Conservation (phyloP, 2,113 vertebrate species). For the Cynopterus brachyotis region DNA sequence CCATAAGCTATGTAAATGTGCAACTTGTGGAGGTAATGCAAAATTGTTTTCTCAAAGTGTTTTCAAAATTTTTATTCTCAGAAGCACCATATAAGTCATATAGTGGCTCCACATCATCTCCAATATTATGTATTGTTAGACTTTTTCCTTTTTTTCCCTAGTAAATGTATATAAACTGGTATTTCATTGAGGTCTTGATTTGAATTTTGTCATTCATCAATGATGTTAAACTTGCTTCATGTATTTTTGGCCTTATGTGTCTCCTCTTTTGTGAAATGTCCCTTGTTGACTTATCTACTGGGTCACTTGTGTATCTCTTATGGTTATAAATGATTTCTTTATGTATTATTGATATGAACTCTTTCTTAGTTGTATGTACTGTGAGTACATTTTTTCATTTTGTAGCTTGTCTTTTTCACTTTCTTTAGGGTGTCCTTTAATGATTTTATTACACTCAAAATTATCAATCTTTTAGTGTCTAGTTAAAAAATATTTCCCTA, state of each 20-base stretch:
- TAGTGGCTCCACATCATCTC: background rate
- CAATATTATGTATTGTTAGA: background rate
- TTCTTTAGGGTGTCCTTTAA: background rate
- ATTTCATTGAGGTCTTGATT: background rate
- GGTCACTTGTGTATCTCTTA: background rate
- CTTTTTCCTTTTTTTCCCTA: background rate
- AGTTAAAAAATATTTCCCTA: background rate
- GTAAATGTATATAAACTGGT: background rate
- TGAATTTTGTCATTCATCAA: background rate
- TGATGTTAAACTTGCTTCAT: background rate
- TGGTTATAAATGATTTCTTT: background rate
- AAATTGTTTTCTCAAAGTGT: background rate
- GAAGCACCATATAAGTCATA: background rate
- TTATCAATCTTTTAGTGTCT: background rate
- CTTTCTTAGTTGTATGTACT: background rate
- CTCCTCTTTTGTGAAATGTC: background rate
- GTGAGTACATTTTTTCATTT: background rate
- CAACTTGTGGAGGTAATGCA: background rate
- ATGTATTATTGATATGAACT: background rate
- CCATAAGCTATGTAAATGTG: background rate
- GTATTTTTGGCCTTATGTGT: background rate
- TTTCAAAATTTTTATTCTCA: conserved; percentile 13
- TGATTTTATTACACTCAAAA: background rate
- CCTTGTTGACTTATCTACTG: background rate
- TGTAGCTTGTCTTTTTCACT: background rate